Evolutionary conservation across 2,888 invertebrate genomes (phyloP).

Genomic region (Gryllus longicercus): DNA sequence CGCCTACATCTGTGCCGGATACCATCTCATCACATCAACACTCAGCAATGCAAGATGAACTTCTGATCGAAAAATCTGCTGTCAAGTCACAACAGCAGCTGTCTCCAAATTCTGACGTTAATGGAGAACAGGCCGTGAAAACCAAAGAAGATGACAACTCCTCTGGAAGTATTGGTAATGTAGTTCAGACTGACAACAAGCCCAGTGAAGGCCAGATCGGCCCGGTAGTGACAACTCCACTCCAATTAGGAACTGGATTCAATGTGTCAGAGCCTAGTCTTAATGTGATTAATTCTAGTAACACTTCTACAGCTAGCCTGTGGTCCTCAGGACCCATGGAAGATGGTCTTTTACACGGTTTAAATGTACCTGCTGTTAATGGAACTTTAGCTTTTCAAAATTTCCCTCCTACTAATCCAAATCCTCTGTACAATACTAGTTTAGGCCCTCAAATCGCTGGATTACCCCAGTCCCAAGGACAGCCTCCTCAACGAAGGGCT

Average conservation of each 20-base stretch:
- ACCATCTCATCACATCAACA: conserved; percentile 41
- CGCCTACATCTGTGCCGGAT: conserved; percentile 42
- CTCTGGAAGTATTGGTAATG: conserved; percentile 39
- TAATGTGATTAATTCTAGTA: conserved; percentile 43
- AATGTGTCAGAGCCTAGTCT: conserved; percentile 43
- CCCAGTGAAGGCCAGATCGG: conserved; percentile 40
- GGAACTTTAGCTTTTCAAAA: conserved; percentile 43
- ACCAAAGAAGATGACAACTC: conserved; percentile 42
- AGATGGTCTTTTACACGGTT: conserved; percentile 42
- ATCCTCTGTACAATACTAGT: conserved; percentile 42
- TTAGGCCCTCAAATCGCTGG: conserved; percentile 42
- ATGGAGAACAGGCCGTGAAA: conserved; percentile 40
- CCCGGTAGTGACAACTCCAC: conserved; percentile 40
- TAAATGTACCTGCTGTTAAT: conserved; percentile 43
- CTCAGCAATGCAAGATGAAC: conserved; percentile 43
- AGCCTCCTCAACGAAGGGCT: conserved; percentile 45
- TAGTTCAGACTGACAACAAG: conserved; percentile 39
- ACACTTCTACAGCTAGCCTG: conserved; percentile 42
- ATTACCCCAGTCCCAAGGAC: conserved; percentile 41
- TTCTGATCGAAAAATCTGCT: conserved; percentile 42
- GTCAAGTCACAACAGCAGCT: conserved; percentile 39
- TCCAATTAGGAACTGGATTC: conserved; percentile 42
- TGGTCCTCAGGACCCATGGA: conserved; percentile 42
- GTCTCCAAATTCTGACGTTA: conserved; percentile 40
- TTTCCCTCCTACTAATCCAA: conserved; percentile 42